These are phyloP conservation scores for Siniperca scherzeri DNA, from an alignment of 2,797 vertebrate species.

Conservation along the genomic window DNA sequence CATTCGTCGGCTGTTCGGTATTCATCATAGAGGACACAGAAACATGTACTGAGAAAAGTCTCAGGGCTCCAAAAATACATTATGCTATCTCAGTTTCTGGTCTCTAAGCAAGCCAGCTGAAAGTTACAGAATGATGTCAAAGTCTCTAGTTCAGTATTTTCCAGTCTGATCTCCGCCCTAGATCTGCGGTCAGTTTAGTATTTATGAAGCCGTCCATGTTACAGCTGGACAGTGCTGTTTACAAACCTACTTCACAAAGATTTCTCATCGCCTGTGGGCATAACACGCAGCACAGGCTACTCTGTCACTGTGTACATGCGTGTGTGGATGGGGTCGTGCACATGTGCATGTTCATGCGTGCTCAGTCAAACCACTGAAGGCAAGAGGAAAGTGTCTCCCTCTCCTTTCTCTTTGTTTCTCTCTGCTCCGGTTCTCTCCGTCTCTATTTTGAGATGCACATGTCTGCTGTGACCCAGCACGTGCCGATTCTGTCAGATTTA, in stretches of 20 bases:
- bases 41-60: neutral
- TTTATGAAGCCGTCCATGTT: neutral
- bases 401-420: slow-evolving; percentile 37
- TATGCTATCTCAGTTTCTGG: neutral
- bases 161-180: neutral
- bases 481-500: slow-evolving; percentile 73
- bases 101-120: neutral
- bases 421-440: slow-evolving; percentile 41
- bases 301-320: neutral
- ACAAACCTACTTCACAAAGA: slow-evolving; percentile 22
- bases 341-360: slow-evolving; percentile 61
- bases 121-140: slow-evolving; percentile 5
- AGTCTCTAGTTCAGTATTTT: neutral
- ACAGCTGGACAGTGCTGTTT: slow-evolving; percentile 25
- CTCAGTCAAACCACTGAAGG: slow-evolving; percentile 56
- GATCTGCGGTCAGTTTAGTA: slow-evolving; percentile 11
- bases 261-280: slow-evolving; percentile 31
- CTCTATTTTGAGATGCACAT: slow-evolving; percentile 79
- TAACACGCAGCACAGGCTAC: slow-evolving; percentile 14
- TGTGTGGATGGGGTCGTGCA: slow-evolving; percentile 21
- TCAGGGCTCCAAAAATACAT: neutral
- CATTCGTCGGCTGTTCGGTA: too few relatives aligned
- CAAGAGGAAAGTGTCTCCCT: slow-evolving; percentile 22
- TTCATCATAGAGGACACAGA: neutral
- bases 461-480: slow-evolving; percentile 68